A percentile compares a stretch with the other conserved stretches of the same genome.
phyloP scores from a whole-genome alignment of 2,113 vertebrate species.

The Oryzias melastigma region DNA sequence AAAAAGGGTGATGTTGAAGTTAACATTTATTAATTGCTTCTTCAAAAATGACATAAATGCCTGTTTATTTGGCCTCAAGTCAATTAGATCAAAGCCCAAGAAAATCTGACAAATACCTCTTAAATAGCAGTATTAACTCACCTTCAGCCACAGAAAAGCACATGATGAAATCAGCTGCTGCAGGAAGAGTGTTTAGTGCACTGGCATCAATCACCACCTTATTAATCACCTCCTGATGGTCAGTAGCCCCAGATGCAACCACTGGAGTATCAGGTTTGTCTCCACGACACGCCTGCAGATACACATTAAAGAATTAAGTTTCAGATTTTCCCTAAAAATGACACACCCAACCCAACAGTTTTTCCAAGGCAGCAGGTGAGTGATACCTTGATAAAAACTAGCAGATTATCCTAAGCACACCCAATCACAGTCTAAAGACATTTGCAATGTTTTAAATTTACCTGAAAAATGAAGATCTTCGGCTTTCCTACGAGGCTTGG shows the following conservation, averaged over 20 bases:
- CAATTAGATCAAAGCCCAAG: background rate
- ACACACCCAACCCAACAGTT: too few species aligned
- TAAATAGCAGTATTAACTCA: slow-evolving; percentile 46
- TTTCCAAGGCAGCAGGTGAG: too few species aligned
- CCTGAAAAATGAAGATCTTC: slow-evolving; percentile 97
- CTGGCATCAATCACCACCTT: slow-evolving; percentile 84
- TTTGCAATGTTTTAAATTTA: slow-evolving; percentile 47
- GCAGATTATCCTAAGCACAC: too few species aligned
- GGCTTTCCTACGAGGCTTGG: slow-evolving; percentile 90
- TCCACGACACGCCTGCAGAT: slow-evolving; percentile 88
- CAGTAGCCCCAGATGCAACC: slow-evolving; percentile 73
- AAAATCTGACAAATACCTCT: background rate
- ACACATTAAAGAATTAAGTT: too few species aligned
- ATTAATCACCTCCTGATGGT: slow-evolving; percentile 54
- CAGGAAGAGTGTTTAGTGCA: slow-evolving; percentile 83
- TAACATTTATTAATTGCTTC: too few species aligned
- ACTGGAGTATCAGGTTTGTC: slow-evolving; percentile 85
- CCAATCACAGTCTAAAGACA: too few species aligned
- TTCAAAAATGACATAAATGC: too few species aligned
- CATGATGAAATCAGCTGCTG: slow-evolving; percentile 95
- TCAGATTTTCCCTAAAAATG: background rate
- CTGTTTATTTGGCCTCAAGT: too few species aligned
- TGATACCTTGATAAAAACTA: too few species aligned
- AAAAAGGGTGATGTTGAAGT: too few species aligned
- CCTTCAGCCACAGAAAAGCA: slow-evolving; percentile 97